Base-by-base conservation (phyloP, 2,888 invertebrate species). In the Parasteatoda lunata region DNA sequence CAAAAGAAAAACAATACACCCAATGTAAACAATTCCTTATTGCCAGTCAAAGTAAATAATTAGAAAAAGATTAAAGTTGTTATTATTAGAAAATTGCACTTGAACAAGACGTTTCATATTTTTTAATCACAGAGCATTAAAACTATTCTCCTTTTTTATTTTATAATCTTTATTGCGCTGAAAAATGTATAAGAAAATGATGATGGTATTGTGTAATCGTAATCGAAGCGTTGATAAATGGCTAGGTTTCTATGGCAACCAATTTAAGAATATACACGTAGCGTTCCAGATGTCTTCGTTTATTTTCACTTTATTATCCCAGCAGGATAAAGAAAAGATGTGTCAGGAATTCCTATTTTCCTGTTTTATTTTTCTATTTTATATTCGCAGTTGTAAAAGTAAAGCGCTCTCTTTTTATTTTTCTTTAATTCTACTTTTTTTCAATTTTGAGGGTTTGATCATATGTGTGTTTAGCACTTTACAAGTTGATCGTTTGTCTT, bases 231-330 rank as follows among this genome's bases (percentile, higher is more conserved):
- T 75, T 81, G 81, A 75, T 77, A 83, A 83, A 83, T 83, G 47
- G 48, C 49, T 13, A 8, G 47, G 83, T 83, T 77, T 47, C 72
- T 30, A 66, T 77, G 65, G 72, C 77, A 72, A 83, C 77, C 83
- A 52, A 77, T 83, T 77, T 83, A 77, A 77, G 83, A 83, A 66
- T 68, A 83, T 70, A 83, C 83, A 75, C 30, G 30, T 2, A 77
- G 77, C 71, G 70, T 54, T 77, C 83, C 83, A 83, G 83, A 83
- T 83, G 83, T 83, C 52, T 65, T 77, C 77, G 70, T 71, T 83
- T 83, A 69, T 83, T 83, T 72, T 77, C 83, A 65, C 83, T 77
- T 83, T 83, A 83, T 83, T 83, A 83, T 83, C 77, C 48, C 71
- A 82, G 77, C 71, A 83, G 69, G 48, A 45, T 64, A 69, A 45